Conservation (phyloP, 1,140 invertebrate species). For the Campoletis sonorensis region DNA sequence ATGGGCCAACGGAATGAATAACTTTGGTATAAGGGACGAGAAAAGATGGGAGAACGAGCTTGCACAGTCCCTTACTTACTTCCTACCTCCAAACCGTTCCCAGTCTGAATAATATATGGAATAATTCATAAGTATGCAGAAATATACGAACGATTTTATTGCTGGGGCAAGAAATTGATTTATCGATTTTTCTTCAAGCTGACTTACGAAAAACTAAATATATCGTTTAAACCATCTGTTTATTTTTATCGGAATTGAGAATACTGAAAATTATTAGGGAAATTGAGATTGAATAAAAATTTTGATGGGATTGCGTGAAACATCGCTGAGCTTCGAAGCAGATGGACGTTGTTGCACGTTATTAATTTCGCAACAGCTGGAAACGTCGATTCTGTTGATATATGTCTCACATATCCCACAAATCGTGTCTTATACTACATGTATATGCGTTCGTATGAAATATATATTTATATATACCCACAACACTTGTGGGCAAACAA, state of each 20-base stretch:
- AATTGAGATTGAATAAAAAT: not conserved
- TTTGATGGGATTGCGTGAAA: not conserved
- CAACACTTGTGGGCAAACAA: constrained; percentile 7
- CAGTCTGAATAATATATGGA: too few relatives aligned
- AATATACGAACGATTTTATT: too few relatives aligned
- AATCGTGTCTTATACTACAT: not conserved
- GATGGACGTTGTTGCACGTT: not conserved
- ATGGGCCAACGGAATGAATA: constrained; percentile 39
- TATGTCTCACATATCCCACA: not conserved
- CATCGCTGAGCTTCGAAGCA: not conserved
- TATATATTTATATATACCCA: too few relatives aligned
- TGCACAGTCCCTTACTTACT: not conserved
- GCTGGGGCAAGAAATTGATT: too few relatives aligned
- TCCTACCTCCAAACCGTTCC: not conserved
- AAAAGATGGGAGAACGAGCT: not conserved
- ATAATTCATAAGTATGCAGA: too few relatives aligned
- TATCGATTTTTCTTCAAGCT: too few relatives aligned
- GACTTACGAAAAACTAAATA: too few relatives aligned
- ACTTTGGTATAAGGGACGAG: not conserved
- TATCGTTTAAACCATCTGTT: too few relatives aligned
- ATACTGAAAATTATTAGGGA: too few relatives aligned
- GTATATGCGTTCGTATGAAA: too few relatives aligned
- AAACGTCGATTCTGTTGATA: not conserved
- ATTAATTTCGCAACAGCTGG: constrained; percentile 21
- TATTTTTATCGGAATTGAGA: too few relatives aligned